Evolutionary conservation across 2,888 invertebrate species (phyloP).

Genomic region (Caenorhabditis sp.): DNA sequence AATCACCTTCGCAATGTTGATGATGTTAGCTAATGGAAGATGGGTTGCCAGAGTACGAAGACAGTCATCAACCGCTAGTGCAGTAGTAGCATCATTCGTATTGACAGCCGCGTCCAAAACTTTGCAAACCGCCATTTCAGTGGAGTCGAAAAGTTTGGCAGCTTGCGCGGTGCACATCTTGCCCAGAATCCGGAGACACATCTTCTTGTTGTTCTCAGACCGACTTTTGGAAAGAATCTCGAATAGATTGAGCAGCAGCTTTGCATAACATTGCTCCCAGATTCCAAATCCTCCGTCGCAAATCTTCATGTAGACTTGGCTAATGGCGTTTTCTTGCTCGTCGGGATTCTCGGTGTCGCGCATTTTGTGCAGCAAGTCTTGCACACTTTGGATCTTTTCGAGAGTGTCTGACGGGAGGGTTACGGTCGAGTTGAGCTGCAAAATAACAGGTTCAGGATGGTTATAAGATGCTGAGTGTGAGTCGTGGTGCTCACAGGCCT

Average conservation of each 20-base stretch:
- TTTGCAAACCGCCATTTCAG: constrained; percentile 63
- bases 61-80: constrained; percentile 59
- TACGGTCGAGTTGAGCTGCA: constrained; percentile 59
- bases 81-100: constrained; percentile 56
- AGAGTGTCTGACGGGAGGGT: constrained; percentile 41
- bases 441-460: not conserved
- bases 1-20: constrained; percentile 55
- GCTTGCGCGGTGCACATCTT: constrained; percentile 59
- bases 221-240: constrained; percentile 41
- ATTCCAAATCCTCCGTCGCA: constrained; percentile 53
- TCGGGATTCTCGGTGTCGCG: constrained; percentile 25
- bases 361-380: constrained; percentile 54
- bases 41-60: constrained; percentile 59
- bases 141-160: constrained; percentile 56
- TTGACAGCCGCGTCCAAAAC: constrained; percentile 59
- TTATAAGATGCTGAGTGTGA: too few relatives aligned
- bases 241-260: constrained; percentile 56
- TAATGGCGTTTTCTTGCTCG: constrained; percentile 49
- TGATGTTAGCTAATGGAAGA: constrained; percentile 54
- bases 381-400: constrained; percentile 47
- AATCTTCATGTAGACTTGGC: constrained; percentile 51
- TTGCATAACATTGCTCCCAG: constrained; percentile 61
- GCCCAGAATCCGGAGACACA: constrained; percentile 51
- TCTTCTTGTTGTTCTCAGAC: constrained; percentile 48
- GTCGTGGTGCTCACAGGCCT: too few relatives aligned